These are phyloP conservation scores for Bombus vancouverensis DNA, from an alignment of 1,140 invertebrate species.

Conservation along the genomic window DNA sequence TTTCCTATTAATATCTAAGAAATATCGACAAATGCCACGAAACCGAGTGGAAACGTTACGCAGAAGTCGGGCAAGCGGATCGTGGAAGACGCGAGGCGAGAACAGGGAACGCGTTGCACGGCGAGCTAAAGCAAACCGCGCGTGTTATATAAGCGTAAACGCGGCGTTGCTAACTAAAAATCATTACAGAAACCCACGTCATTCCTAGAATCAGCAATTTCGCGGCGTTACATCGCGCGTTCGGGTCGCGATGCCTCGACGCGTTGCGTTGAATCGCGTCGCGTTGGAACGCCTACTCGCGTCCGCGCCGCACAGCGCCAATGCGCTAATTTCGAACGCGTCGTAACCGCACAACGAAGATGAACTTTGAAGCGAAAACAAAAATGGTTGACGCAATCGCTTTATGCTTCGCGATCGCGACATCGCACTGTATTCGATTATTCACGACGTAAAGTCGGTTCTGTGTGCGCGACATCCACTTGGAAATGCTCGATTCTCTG, in stretches of 20 bases:
- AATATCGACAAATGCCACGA: background rate
- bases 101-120: background rate
- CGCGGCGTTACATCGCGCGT: background rate
- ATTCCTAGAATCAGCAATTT: slow-evolving; percentile 31
- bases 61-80: background rate
- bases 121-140: slow-evolving; percentile 3
- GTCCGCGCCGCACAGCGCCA: background rate
- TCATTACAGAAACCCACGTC: slow-evolving; percentile 21
- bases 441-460: background rate
- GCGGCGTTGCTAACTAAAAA: slow-evolving; percentile 24
- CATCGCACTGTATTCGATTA: background rate
- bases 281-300: slow-evolving; percentile 2
- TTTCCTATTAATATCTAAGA: no score
- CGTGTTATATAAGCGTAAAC: slow-evolving; percentile 15
- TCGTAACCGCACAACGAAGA: slow-evolving; percentile 20
- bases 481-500: background rate
- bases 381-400: slow-evolving; percentile 40
- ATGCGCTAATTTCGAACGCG: slow-evolving; percentile 43
- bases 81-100: background rate
- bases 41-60: background rate
- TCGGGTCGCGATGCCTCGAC: background rate
- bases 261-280: no score
- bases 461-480: background rate
- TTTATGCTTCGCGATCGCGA: background rate
- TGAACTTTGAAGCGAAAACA: slow-evolving; percentile 57